These are phyloP conservation scores for Perodicticus potto DNA, from an alignment of 2,797 vertebrate genomes.

Conservation along the genomic window DNA sequence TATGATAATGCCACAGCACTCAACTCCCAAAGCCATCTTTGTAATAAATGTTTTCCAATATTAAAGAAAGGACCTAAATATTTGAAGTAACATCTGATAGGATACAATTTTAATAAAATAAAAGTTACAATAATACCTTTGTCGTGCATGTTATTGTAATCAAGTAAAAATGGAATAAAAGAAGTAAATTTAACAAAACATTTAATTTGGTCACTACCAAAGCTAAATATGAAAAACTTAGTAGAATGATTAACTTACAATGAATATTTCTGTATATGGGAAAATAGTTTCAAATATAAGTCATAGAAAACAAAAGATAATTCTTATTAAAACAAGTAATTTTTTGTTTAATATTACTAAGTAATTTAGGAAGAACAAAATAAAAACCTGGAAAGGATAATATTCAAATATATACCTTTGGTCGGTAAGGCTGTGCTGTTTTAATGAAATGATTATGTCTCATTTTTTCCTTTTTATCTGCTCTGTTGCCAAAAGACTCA, in stretches of 20 bases:
- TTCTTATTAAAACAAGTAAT: conserved; percentile 51
- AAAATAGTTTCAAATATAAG: conserved; percentile 24
- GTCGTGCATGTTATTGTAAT: neutral
- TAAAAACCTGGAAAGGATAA: conserved; percentile 38
- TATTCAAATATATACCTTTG: conserved; percentile 91
- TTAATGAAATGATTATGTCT: conserved; percentile 99
- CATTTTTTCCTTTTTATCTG: conserved; percentile 98
- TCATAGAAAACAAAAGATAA: conserved; percentile 30
- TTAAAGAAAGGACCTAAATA: neutral
- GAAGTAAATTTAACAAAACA: neutral
- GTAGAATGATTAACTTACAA: conserved; percentile 1
- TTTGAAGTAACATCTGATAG: conserved; percentile 41
- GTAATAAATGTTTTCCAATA: neutral
- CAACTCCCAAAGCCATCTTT: neutral
- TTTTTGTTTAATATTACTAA: conserved; percentile 50
- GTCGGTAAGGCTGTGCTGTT: conserved; percentile 99
- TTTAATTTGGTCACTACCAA: neutral
- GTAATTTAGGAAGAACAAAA: conserved; percentile 57
- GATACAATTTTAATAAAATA: conserved; percentile 42
- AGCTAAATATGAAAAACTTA: conserved; percentile 38
- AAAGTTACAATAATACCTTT: neutral
- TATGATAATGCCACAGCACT: too few species aligned
- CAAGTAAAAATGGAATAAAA: conserved; percentile 47
- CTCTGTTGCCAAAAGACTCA: conserved; percentile 96
- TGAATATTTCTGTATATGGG: neutral